Conservation (phyloP, 2,113 vertebrate species). For the Seriola quinqueradiata region DNA sequence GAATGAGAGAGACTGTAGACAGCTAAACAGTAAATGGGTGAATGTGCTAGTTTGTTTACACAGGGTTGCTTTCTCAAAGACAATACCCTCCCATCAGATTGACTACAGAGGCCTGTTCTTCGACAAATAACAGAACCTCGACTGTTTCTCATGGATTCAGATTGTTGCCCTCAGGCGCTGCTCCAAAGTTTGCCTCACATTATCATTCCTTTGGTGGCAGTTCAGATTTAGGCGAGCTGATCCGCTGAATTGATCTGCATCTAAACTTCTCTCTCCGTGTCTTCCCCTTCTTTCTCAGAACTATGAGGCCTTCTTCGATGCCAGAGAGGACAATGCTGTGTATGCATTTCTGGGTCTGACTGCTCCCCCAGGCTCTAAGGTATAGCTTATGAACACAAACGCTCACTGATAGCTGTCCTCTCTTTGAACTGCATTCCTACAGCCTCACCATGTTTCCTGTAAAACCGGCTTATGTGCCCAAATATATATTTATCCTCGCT, state of each 20-base stretch:
- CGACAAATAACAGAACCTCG: slow-evolving; percentile 42
- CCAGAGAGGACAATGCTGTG: slow-evolving; percentile 95
- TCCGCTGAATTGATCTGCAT: slow-evolving; percentile 13
- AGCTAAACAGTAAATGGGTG: slow-evolving; percentile 24
- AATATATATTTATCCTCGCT: slow-evolving; percentile 39
- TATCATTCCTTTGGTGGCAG: slow-evolving; percentile 33
- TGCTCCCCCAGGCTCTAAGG: slow-evolving; percentile 97
- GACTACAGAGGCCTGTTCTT: slow-evolving; percentile 30
- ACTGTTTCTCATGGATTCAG: slow-evolving; percentile 15
- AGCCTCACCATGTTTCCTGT: slow-evolving; percentile 10
- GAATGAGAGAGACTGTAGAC: slow-evolving; percentile 18
- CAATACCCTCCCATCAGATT: slow-evolving; percentile 50
- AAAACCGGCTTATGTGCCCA: slow-evolving; percentile 1
- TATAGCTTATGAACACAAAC: slow-evolving; percentile 64
- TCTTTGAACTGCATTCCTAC: slow-evolving; percentile 9
- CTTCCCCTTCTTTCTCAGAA: slow-evolving; percentile 82
- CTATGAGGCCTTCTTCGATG: slow-evolving; percentile 96
- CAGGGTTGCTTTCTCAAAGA: slow-evolving; percentile 28
- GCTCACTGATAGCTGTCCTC: slow-evolving; percentile 1
- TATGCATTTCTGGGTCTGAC: slow-evolving; percentile 96
- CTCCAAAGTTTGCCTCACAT: slow-evolving; percentile 45
- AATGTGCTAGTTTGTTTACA: slow-evolving; percentile 52
- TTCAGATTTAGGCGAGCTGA: background rate
- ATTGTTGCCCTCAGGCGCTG: slow-evolving; percentile 34
- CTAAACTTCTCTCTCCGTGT: slow-evolving; percentile 4